phyloP scores from a whole-genome alignment of 37 sponge, comb jelly and placozoan species.

The Bolinopsis microptera region DNA sequence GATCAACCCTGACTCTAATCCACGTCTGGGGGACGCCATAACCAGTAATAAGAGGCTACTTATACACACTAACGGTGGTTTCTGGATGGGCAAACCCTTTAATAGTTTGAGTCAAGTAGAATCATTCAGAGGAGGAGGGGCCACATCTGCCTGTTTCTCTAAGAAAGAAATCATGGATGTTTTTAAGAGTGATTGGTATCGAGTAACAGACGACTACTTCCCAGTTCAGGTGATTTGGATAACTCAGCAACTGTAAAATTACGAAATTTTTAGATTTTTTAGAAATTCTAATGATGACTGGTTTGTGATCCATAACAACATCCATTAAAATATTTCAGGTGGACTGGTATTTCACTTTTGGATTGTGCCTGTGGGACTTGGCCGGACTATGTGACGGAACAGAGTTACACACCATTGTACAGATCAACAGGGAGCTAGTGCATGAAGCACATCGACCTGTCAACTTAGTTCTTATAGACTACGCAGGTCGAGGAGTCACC shows the following conservation, averaged over 20 bases:
- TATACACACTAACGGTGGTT: background rate
- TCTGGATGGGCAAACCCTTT: background rate
- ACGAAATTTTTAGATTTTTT: too few species aligned
- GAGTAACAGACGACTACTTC: background rate
- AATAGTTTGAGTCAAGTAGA: background rate
- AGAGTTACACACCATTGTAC: background rate
- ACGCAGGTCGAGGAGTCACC: background rate
- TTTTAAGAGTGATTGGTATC: background rate
- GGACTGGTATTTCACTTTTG: background rate
- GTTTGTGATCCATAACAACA: too few species aligned
- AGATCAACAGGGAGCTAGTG: background rate
- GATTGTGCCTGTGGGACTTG: conserved; percentile 8
- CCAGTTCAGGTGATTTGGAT: conserved; percentile 18
- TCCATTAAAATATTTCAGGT: too few species aligned
- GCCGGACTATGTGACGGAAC: conserved; percentile 21
- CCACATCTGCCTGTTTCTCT: background rate
- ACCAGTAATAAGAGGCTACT: background rate
- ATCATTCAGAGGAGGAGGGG: background rate
- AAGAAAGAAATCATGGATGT: background rate
- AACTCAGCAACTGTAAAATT: too few species aligned
- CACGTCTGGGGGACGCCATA: background rate
- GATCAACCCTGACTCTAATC: background rate
- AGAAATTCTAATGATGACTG: background rate
- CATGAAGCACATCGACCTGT: background rate
- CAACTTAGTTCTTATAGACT: conserved; percentile 2